Evolutionary conservation across 1,140 invertebrate genomes (phyloP).

Genomic region (Forficula auricularia): DNA sequence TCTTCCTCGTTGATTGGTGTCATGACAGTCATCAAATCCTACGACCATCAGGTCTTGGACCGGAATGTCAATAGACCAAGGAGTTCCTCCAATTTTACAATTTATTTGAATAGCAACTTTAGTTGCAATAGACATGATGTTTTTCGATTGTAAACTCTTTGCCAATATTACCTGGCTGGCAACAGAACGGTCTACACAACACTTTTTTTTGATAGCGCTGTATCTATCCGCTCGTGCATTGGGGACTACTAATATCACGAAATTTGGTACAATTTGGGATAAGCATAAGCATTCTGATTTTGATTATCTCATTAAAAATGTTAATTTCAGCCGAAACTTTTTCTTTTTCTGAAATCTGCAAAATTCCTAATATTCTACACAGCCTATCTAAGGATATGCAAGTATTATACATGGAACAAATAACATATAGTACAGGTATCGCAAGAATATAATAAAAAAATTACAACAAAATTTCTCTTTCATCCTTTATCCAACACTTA

Average conservation of each 20-base stretch:
- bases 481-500: no score
- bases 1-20: conserved; percentile 37
- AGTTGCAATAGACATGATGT: conserved; percentile 58
- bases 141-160: conserved; percentile 31
- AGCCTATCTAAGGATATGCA: no score
- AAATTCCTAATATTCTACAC: no score
- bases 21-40: conserved; percentile 78
- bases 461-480: no score
- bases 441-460: no score
- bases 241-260: conserved; percentile 47
- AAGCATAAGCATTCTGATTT: no score
- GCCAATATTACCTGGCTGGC: conserved; percentile 55
- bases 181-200: conserved; percentile 53
- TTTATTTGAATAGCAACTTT: conserved; percentile 75
- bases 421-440: no score
- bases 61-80: conserved; percentile 61
- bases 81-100: conserved; percentile 72
- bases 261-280: no score
- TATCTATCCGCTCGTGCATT: conserved; percentile 43
- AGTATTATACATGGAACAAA: no score
- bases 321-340: no score
- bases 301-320: no score
- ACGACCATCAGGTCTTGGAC: conserved; percentile 59
- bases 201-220: conserved; percentile 64
- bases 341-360: no score